These are phyloP conservation scores for Hirtodrosophila confusa DNA, from an alignment of 2,888 invertebrate species.

Conservation along the genomic window DNA sequence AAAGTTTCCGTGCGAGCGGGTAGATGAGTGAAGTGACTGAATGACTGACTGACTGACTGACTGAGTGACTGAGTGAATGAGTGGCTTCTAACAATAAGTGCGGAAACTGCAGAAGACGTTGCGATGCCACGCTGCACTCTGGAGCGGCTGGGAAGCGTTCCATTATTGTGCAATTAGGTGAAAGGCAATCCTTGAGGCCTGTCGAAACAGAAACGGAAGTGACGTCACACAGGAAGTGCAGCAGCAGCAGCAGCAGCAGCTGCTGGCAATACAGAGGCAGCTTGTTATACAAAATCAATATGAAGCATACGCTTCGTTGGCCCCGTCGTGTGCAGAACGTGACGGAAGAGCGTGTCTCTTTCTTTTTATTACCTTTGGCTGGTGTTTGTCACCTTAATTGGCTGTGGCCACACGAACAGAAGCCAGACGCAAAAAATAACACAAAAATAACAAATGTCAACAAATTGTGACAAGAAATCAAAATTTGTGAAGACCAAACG, in stretches of 20 bases:
- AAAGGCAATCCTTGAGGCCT: slow-evolving; percentile 45
- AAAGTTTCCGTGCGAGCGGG: slow-evolving; percentile 52
- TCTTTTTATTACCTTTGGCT: slow-evolving; percentile 32
- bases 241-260: slow-evolving; percentile 33
- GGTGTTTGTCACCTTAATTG: slow-evolving; percentile 64
- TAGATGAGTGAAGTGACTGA: slow-evolving; percentile 16
- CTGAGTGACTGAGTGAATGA: slow-evolving; percentile 25
- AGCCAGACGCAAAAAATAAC: slow-evolving; percentile 12
- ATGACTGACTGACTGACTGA: slow-evolving; percentile 9
- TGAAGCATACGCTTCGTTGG: slow-evolving; percentile 63
- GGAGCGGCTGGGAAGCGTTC: slow-evolving; percentile 5
- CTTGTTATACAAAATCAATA: slow-evolving; percentile 72
- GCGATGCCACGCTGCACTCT: slow-evolving; percentile 36
- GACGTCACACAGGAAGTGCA: slow-evolving; percentile 63
- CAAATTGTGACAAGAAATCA: slow-evolving; percentile 79
- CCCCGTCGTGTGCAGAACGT: slow-evolving; percentile 46
- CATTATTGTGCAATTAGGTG: slow-evolving; percentile 74
- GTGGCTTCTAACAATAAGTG: slow-evolving; percentile 53
- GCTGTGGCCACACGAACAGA: slow-evolving; percentile 59
- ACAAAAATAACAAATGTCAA: slow-evolving; percentile 72
- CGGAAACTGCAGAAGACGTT: slow-evolving; percentile 65
- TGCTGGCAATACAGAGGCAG: slow-evolving; percentile 20
- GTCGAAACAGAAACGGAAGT: slow-evolving; percentile 55
- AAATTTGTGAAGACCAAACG: slow-evolving; percentile 65
- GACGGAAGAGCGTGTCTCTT: slow-evolving; percentile 20